A percentile compares a stretch with the other conserved stretches of the same genome.
Evolutionary conservation across 2,797 vertebrate genomes (phyloP).

Genomic region (Hipposideros larvatus): DNA sequence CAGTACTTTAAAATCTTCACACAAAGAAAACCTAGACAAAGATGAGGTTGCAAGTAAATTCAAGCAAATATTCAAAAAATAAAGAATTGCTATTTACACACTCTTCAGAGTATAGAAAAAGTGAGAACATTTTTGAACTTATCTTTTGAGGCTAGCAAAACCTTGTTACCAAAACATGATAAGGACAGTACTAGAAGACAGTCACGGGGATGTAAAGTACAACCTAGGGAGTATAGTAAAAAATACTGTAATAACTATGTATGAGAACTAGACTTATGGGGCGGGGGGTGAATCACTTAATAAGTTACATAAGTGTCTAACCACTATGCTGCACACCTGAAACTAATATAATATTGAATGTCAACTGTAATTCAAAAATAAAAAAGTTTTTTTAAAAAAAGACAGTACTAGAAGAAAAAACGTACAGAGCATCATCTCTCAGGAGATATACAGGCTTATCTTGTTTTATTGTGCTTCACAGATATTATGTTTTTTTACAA

Average conservation of each 20-base stretch:
- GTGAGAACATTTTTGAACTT: not conserved
- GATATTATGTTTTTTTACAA: not conserved
- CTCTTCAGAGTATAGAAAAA: slow-evolving; percentile 1
- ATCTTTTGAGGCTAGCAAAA: not conserved
- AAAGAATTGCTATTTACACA: not conserved
- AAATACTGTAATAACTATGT: too few relatives aligned
- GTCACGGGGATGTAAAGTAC: too few relatives aligned
- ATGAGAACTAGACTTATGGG: too few relatives aligned
- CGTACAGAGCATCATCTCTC: not conserved
- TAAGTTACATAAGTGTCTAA: too few relatives aligned
- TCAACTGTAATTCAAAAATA: too few relatives aligned
- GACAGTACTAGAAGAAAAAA: not conserved
- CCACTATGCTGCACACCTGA: too few relatives aligned
- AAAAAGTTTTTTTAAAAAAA: too few relatives aligned
- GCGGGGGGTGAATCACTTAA: too few relatives aligned
- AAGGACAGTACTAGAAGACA: not conserved
- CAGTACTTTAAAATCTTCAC: not conserved
- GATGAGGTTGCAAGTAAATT: slow-evolving; percentile 11
- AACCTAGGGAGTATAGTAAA: too few relatives aligned
- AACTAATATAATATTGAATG: too few relatives aligned
- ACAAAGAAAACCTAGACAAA: not conserved
- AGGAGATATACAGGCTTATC: not conserved
- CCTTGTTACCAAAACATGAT: not conserved
- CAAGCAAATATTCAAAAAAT: not conserved
- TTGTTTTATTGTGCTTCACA: not conserved